Conservation (phyloP, 2,888 invertebrate species). For the Lordiphosa andalusiaca region DNA sequence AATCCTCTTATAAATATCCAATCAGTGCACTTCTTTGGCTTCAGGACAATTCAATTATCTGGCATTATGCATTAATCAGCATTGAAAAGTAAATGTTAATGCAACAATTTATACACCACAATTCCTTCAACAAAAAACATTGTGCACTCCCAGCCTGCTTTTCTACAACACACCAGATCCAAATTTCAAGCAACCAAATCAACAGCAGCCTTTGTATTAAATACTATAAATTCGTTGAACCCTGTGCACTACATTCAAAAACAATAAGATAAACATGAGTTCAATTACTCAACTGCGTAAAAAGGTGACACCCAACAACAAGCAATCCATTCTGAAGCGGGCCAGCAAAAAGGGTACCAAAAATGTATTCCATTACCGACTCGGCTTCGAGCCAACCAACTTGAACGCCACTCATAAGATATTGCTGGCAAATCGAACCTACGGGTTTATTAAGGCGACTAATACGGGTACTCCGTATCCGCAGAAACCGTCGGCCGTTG, state of each 20-base stretch:
- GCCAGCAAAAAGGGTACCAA: neutral
- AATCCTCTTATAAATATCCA: too few relatives aligned
- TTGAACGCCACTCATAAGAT: neutral
- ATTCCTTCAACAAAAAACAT: too few relatives aligned
- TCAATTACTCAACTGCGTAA: too few relatives aligned
- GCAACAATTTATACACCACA: too few relatives aligned
- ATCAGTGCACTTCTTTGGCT: neutral
- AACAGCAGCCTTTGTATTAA: too few relatives aligned
- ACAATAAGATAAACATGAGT: too few relatives aligned
- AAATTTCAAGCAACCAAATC: too few relatives aligned
- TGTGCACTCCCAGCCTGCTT: too few relatives aligned
- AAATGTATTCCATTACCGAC: neutral
- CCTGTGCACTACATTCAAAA: too few relatives aligned
- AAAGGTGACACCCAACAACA: neutral
- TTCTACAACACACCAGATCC: too few relatives aligned
- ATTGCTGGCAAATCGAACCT: neutral
- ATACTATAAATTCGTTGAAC: too few relatives aligned
- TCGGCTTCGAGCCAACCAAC: neutral
- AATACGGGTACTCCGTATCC: conserved; percentile 14
- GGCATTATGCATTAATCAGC: conserved; percentile 17
- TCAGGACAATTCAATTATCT: conserved; percentile 33
- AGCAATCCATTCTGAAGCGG: neutral
- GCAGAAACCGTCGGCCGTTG: neutral
- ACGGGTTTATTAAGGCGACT: conserved; percentile 3
- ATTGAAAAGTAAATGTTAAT: conserved; percentile 8